Percentiles rank a stretch among this genome's conserved stretches.
Conservation (phyloP, 2,113 vertebrate genomes). For the Brachirus orientalis region DNA sequence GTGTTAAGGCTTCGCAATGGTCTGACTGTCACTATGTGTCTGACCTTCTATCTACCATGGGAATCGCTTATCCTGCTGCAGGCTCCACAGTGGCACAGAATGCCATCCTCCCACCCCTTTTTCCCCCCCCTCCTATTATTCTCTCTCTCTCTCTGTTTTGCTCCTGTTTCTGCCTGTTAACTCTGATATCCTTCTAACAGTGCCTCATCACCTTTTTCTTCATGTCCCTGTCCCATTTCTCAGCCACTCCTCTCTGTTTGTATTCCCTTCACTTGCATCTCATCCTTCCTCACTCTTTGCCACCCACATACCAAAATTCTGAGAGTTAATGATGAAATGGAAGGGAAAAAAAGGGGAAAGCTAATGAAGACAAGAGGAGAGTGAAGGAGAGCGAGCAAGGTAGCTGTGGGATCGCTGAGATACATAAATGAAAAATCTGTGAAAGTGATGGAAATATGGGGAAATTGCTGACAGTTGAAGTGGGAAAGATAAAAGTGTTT, state of each 20-base stretch:
- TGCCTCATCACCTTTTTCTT: constrained; percentile 3
- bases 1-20: constrained; percentile 58
- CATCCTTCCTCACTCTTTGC: constrained; percentile 14
- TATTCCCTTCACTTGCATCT: constrained; percentile 15
- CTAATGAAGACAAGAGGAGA: constrained; percentile 67
- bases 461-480: constrained; percentile 68
- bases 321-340: constrained; percentile 60
- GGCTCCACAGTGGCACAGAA: constrained; percentile 50
- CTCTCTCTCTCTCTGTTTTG: constrained; percentile 6
- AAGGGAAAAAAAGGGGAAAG: constrained; percentile 45
- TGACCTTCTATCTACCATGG: constrained; percentile 71
- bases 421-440: constrained; percentile 61
- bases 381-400: constrained; percentile 19
- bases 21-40: constrained; percentile 62
- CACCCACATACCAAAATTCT: constrained; percentile 42
- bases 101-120: constrained; percentile 25
- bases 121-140: constrained; percentile 11
- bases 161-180: constrained; percentile 30
- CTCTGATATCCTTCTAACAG: constrained; percentile 44
- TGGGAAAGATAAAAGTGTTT: constrained; percentile 57
- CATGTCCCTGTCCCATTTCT: constrained; percentile 16
- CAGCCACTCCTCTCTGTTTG: constrained; percentile 19
- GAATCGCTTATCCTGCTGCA: constrained; percentile 70
- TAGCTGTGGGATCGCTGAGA: constrained; percentile 56
- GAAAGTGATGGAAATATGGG: constrained; percentile 32